Evolutionary conservation across 2,888 invertebrate genomes (phyloP), one percentile per base, ranked within the genome.

Genomic region (Cataglyphis albicans): DNA sequence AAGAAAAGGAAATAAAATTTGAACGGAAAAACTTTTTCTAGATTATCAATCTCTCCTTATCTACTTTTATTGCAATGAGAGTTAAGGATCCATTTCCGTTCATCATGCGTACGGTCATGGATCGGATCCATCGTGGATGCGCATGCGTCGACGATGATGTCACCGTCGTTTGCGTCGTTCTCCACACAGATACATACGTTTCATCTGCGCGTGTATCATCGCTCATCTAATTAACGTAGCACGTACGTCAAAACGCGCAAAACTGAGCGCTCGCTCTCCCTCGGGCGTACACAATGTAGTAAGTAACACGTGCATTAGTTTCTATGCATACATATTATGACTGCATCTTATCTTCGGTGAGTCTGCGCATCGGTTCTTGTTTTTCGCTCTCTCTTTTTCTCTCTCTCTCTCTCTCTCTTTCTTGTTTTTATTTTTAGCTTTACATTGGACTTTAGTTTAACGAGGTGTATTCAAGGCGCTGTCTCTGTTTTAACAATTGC

Each of bases 81-180:
- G n/a, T 38, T 38, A 35, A 55, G 15, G 0, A 41, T 7, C n/a
- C n/a, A 52, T 52, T 78, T 57, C 5, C 25, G 21, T 12, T 44
- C 10, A 3, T 38, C 38, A 2, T 1, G 32, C 4, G 29, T 21
- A 76, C 76, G 76, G 55, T 52, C 68, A 44, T 80, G 78, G 59
- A 32, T 78, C 41, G 18, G n/a, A n/a, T 25, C 57, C 6, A 29
- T 41, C 57, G 70, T 48, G 35, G 5, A 78, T 70, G 55, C 78
- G 78, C 78, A 80, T 80, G 78, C 72, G 78, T 72, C 25, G 35
- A 21, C 55, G 72, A 80, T 80, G 78, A 80, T 80, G 78, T 80
- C 78, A 80, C 12, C 78, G 21, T 80, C 72, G 32, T 78, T 78
- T 57, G 41, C 59, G 57, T 80, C 25, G 35, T 44, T 80, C 35